These are phyloP conservation scores for Heliocidaris erythrogramma DNA, from an alignment of 35 echinoderm and acorn worm genomes.

Conservation along the genomic window DNA sequence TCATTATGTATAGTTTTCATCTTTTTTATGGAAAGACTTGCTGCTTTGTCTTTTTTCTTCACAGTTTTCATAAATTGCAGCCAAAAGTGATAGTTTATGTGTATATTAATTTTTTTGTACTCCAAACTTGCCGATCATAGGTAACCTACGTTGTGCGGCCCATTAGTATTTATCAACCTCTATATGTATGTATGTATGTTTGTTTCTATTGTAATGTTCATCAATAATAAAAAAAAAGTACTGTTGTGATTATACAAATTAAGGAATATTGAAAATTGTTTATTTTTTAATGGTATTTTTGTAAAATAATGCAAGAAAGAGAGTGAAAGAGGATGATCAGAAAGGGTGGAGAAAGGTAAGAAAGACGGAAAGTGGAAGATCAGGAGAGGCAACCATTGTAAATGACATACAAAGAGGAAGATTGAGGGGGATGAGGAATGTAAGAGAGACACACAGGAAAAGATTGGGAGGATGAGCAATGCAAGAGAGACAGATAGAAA, in stretches of 20 bases:
- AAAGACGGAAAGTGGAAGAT: no score
- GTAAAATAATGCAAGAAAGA: no score
- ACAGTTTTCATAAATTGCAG: not conserved
- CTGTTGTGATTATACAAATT: constrained; percentile 30
- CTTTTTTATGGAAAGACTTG: constrained; percentile 28
- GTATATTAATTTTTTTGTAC: constrained; percentile 47
- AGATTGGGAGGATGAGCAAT: no score
- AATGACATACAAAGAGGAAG: no score
- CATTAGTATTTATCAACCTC: constrained; percentile 44
- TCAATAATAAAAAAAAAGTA: constrained; percentile 24
- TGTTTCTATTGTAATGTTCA: constrained; percentile 51
- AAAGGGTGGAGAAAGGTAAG: no score
- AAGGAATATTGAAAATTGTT: no score
- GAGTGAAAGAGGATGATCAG: no score
- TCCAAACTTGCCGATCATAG: constrained; percentile 53
- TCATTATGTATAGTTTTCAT: constrained; percentile 36
- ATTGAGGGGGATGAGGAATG: no score
- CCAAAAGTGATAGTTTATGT: not conserved
- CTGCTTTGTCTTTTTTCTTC: not conserved
- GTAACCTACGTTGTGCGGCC: constrained; percentile 41
- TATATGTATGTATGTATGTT: constrained; percentile 47
- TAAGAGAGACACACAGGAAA: no score
- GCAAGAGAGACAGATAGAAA: no score
- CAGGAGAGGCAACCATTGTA: no score
- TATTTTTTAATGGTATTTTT: no score